Base-by-base conservation (phyloP, 1,140 invertebrate species). In the Calephelis nemesis region DNA sequence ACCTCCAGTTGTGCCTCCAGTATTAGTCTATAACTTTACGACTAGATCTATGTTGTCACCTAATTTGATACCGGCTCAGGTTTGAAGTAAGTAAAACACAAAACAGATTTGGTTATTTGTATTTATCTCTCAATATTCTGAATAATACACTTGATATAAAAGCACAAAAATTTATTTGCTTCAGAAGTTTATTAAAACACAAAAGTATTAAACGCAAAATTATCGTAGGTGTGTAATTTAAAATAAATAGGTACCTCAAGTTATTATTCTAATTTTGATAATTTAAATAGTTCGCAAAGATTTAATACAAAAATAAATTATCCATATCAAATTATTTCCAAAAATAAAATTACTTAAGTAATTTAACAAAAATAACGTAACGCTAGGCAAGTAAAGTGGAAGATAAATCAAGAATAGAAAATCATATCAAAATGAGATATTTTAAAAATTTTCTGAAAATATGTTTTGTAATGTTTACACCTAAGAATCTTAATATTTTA, bases 101-200 rank as follows among this genome's bases (percentile, higher is more conserved):
- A 39, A 11, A 5, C 6, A 39, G 11, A 58, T 58, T 58, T 58
- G 52, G 52, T 39, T 58, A 58, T 30, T 58, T 58, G 19, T 58
- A 58, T 58, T 58, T 58, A 58, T 58, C 52, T 54, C 50, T 58
- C 52, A 58, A 58, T 58, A 58, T 58, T 19, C 52, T 30, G 52
- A 15, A 58, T 39, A 58, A 58, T 58, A 58, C 52, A 58, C 10
- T 58, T 30, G 52, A 58, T 58, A 30, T 58, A 58, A 30, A 58
- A 58, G 52, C 52, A 58, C 52, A 58, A 58, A 58, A 58, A 39
- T 39, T 30, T 19, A 30, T 39, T 58, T 30, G 19, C 10, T 30
- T 58, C 11, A 58, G 15, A 30, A 6, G 52, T 58, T 30, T 30
- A 58, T 58, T 58, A 49, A 49, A 54, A 19, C 19, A 54, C 19